Percentiles rank a stretch among this genome's conserved stretches.
These are phyloP conservation scores for Mycalesis mineus DNA, from an alignment of 2,888 invertebrate genomes.

Conservation along the genomic window DNA sequence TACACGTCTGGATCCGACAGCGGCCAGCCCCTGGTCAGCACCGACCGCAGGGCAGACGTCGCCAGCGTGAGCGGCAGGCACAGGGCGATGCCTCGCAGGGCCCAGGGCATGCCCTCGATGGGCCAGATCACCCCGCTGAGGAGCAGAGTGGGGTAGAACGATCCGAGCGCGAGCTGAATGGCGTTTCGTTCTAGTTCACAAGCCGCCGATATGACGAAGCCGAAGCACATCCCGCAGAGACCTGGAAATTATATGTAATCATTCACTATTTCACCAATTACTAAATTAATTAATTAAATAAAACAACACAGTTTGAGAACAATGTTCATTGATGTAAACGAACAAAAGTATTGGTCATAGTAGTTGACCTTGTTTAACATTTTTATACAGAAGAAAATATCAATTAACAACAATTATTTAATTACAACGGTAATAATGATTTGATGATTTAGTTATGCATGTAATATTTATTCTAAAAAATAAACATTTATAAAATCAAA, in stretches of 20 bases:
- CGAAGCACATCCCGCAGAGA: constrained; percentile 97
- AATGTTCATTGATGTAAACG: neutral
- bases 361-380: neutral
- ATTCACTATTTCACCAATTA: too few relatives aligned
- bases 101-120: constrained; percentile 94
- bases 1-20: constrained; percentile 89
- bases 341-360: neutral
- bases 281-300: too few relatives aligned
- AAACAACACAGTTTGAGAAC: too few relatives aligned
- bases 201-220: constrained; percentile 94
- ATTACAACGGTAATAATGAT: too few relatives aligned
- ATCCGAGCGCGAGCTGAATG: constrained; percentile 94
- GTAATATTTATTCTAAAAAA: too few relatives aligned
- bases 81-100: constrained; percentile 88
- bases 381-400: too few relatives aligned
- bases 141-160: constrained; percentile 95
- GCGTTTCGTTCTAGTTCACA: constrained; percentile 95
- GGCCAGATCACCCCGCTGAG: constrained; percentile 98
- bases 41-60: constrained; percentile 92
- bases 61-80: constrained; percentile 93
- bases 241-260: constrained; percentile 48
- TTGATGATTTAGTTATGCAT: too few relatives aligned
- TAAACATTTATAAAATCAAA: neutral
- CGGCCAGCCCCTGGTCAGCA: constrained; percentile 92
- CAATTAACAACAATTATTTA: too few relatives aligned